Evolutionary conservation across 2,797 vertebrate species (phyloP).

Genomic region (Sciaenops ocellatus): DNA sequence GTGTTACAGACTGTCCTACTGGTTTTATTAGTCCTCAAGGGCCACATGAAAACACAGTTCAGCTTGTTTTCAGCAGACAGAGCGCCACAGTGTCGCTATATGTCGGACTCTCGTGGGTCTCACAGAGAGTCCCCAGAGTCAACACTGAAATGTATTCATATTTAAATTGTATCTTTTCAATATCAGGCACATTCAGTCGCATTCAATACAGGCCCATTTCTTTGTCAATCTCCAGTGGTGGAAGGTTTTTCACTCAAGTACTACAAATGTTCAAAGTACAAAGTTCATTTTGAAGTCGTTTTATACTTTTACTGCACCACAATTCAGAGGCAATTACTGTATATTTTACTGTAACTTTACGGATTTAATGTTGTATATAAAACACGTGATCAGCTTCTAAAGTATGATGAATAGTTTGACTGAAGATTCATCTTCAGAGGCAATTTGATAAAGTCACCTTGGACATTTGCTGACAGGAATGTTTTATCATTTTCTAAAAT

Average conservation of each 20-base stretch:
- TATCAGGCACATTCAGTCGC: background rate
- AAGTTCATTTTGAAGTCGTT: background rate
- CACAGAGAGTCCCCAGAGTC: background rate
- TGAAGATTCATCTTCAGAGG: too few relatives aligned
- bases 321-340: background rate
- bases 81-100: conserved; percentile 22
- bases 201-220: background rate
- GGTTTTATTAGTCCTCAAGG: conserved; percentile 66
- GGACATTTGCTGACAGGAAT: too few relatives aligned
- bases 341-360: background rate
- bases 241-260: too few relatives aligned
- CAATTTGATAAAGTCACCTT: too few relatives aligned
- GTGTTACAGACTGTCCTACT: conserved; percentile 56
- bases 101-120: conserved; percentile 8
- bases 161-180: background rate
- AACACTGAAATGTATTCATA: background rate
- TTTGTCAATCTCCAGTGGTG: background rate
- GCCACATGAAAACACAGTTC: conserved; percentile 53
- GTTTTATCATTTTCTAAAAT: too few relatives aligned
- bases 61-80: conserved; percentile 57
- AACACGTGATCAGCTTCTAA: too few relatives aligned
- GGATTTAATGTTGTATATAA: too few relatives aligned
- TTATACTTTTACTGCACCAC: background rate
- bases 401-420: too few relatives aligned
- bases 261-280: too few relatives aligned